A percentile compares a stretch with the other conserved stretches of the same genome.
Evolutionary conservation across 2,888 invertebrate genomes (phyloP).

Genomic region (Plagodis dolabraria): DNA sequence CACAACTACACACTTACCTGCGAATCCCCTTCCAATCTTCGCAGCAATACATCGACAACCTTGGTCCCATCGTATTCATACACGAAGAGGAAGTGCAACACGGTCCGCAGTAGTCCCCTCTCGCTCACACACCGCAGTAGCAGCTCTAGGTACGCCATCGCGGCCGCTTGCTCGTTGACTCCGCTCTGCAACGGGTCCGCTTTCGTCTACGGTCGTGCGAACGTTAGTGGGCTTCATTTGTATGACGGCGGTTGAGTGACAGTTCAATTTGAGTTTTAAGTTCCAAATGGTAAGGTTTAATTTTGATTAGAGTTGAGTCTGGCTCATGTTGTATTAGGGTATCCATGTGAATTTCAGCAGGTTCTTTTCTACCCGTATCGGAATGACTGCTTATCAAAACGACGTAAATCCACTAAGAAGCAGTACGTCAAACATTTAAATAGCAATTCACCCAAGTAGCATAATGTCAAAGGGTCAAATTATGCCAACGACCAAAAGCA

Average conservation of each 20-base stretch:
- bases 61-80: slow-evolving; percentile 93
- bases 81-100: slow-evolving; percentile 93
- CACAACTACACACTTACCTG: slow-evolving; percentile 82
- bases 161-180: slow-evolving; percentile 94
- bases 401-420: no score
- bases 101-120: slow-evolving; percentile 91
- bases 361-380: no score
- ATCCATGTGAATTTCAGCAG: no score
- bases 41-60: slow-evolving; percentile 92
- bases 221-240: slow-evolving; percentile 58
- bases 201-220: slow-evolving; percentile 68
- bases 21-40: slow-evolving; percentile 90
- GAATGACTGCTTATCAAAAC: no score
- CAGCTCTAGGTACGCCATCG: slow-evolving; percentile 96
- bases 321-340: slow-evolving; percentile 1
- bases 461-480: no score
- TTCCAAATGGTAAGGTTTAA: slow-evolving; percentile 6
- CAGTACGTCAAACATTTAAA: no score
- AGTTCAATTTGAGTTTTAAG: slow-evolving; percentile 28
- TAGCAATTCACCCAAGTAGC: no score
- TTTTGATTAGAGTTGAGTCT: slow-evolving; percentile 7
- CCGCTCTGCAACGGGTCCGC: slow-evolving; percentile 89
- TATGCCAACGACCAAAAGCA: no score
- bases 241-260: slow-evolving; percentile 61
- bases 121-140: slow-evolving; percentile 94